Conservation (phyloP, 2,888 invertebrate genomes). For the Andrena haemorrhoa region DNA sequence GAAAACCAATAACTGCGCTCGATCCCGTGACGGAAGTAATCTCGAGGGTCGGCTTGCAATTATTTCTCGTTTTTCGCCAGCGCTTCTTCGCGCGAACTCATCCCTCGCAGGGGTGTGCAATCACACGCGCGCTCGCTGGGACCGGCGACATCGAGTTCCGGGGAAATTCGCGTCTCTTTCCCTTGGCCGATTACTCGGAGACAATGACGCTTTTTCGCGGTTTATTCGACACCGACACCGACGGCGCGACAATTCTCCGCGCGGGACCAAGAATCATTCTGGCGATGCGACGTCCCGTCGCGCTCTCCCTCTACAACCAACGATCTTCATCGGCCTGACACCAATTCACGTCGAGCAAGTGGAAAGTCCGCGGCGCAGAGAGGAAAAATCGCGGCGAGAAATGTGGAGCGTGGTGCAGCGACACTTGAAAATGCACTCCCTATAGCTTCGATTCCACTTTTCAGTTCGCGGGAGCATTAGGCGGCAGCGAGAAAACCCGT, state of each 20-base stretch:
- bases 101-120: constrained; percentile 5
- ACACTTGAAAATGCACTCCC: constrained; percentile 14
- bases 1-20: constrained; percentile 46
- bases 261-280: background rate
- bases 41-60: constrained; percentile 33
- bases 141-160: constrained; percentile 7
- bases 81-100: background rate
- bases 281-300: constrained; percentile 11
- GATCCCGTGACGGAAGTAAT: constrained; percentile 42
- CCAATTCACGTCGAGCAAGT: constrained; percentile 23
- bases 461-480: background rate
- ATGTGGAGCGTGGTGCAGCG: background rate
- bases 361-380: background rate
- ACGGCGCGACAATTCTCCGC: constrained; percentile 47
- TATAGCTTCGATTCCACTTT: constrained; percentile 15
- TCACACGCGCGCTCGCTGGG: background rate
- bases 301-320: constrained; percentile 21
- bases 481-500: background rate
- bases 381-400: constrained; percentile 3
- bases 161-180: constrained; percentile 25
- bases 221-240: constrained; percentile 56
- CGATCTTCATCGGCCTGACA: constrained; percentile 56
- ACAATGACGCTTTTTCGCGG: constrained; percentile 67
- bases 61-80: constrained; percentile 39
- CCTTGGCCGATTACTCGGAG: constrained; percentile 61